These are phyloP conservation scores for Rhingia rostrata DNA, from an alignment of 2,888 invertebrate genomes.

Conservation along the genomic window DNA sequence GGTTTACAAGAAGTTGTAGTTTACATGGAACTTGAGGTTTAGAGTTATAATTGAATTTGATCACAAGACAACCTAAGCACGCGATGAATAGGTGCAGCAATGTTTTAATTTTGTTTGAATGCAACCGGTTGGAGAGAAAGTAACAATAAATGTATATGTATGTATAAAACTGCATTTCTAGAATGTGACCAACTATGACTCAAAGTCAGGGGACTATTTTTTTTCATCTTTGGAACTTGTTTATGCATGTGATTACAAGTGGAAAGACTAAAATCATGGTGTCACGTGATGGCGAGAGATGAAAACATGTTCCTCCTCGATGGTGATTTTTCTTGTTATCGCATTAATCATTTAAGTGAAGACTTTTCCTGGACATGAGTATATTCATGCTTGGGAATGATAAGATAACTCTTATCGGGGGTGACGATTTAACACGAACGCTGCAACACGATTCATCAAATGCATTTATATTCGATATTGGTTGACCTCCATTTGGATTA, in stretches of 20 bases:
- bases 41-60: slow-evolving; percentile 19
- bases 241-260: slow-evolving; percentile 20
- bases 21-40: slow-evolving; percentile 26
- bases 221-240: slow-evolving; percentile 4
- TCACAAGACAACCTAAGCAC: not conserved
- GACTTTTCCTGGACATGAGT: slow-evolving; percentile 5
- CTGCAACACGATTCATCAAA: too few species aligned
- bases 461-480: too few species aligned
- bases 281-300: not conserved
- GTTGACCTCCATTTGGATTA: too few species aligned
- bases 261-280: slow-evolving; percentile 19
- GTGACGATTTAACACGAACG: too few species aligned
- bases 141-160: not conserved
- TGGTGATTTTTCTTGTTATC: not conserved
- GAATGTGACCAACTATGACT: slow-evolving; percentile 7
- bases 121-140: not conserved
- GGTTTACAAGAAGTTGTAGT: slow-evolving; percentile 18
- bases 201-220: not conserved
- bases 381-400: not conserved
- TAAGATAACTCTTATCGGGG: too few species aligned
- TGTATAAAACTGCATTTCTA: not conserved
- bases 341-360: not conserved
- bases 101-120: slow-evolving; percentile 17
- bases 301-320: slow-evolving; percentile 4
- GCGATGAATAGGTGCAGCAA: not conserved